Base-by-base conservation (phyloP, 2,888 invertebrate genomes). In the Mythimna ferrago region DNA sequence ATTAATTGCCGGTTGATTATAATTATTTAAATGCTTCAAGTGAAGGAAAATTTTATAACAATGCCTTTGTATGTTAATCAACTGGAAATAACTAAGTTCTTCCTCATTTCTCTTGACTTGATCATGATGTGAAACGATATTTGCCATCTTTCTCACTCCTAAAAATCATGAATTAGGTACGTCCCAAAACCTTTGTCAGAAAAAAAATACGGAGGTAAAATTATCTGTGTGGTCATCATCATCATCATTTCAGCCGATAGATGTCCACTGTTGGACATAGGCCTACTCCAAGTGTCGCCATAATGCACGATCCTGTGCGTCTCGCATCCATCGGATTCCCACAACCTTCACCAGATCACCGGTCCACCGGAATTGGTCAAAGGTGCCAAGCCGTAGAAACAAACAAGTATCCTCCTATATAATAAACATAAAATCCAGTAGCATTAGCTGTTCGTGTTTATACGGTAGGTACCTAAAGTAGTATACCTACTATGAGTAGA, bases 31-130 rank as follows among this genome's bases (percentile, higher is more conserved):
- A 44, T 51, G 44, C 44, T 51, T 38, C 9, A 57, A 21, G 35
- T 56, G 16, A 44, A 68, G 67, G 65, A 68, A 73, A 48, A 38
- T 41, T 66, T 65, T 80, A 76, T 68, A 65, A 68, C 61, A 54
- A 71, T 58, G 65, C 35, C 65, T 71, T 80, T 80, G 81, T 80
- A 80, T 76, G 71, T 6, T 62, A 76, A 71, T 80, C 4, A 63
- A 38, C 51, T 38, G 54, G 63, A 32, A 65, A 65, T 61, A 11
- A 48, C 16, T 48, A 63, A 64, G 58, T 63, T 58, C 54, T 72
- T 76, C 68, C 56, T 76, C 57, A 54, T 65, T 71, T 79, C 71
- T 71, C n/a, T 67, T 5, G 16, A 54, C 44, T 73, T 63, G 14
- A 63, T 5, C 9, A 26, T 26, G 16, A 16, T 48, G 51, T 35